phyloP scores from a whole-genome alignment of 2,113 vertebrate genomes.

The Hucho hucho region DNA sequence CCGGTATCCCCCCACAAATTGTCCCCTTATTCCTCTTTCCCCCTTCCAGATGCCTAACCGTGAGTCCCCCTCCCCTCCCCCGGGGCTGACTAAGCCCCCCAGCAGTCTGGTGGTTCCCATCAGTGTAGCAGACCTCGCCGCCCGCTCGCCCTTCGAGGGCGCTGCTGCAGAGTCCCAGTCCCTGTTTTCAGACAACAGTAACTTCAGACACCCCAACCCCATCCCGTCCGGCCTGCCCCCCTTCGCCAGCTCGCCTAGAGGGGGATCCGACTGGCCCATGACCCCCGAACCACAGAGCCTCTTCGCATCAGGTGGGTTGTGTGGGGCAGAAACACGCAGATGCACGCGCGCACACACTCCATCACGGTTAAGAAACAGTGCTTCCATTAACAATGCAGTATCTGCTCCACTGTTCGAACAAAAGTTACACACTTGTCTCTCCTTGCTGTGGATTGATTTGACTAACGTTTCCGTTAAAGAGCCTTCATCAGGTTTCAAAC shows the following conservation, averaged over 20 bases:
- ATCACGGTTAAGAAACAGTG: too few relatives aligned
- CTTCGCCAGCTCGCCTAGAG: constrained; percentile 90
- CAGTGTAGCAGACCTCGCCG: constrained; percentile 90
- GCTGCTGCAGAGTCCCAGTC: constrained; percentile 97
- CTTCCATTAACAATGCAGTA: neutral
- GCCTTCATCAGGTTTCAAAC: too few relatives aligned
- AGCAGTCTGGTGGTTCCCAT: constrained; percentile 88
- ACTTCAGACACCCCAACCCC: constrained; percentile 96
- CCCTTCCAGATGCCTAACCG: constrained; percentile 82
- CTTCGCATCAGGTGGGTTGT: constrained; percentile 90
- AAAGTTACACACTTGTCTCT: too few relatives aligned
- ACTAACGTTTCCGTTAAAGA: too few relatives aligned
- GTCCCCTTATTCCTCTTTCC: neutral
- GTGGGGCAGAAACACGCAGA: too few relatives aligned
- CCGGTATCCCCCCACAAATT: too few relatives aligned
- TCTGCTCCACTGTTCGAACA: too few relatives aligned
- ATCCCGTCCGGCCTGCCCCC: constrained; percentile 93
- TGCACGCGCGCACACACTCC: too few relatives aligned
- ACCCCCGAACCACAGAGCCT: constrained; percentile 98
- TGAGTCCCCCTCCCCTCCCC: constrained; percentile 95
- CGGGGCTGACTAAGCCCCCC: constrained; percentile 88
- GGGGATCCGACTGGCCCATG: constrained; percentile 94
- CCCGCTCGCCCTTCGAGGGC: constrained; percentile 95
- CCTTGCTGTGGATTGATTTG: too few relatives aligned
- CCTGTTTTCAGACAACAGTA: constrained; percentile 96